Percentiles rank a stretch among this genome's conserved stretches.
phyloP scores from a whole-genome alignment of 2,797 vertebrate species.

The Protonibea diacanthus region DNA sequence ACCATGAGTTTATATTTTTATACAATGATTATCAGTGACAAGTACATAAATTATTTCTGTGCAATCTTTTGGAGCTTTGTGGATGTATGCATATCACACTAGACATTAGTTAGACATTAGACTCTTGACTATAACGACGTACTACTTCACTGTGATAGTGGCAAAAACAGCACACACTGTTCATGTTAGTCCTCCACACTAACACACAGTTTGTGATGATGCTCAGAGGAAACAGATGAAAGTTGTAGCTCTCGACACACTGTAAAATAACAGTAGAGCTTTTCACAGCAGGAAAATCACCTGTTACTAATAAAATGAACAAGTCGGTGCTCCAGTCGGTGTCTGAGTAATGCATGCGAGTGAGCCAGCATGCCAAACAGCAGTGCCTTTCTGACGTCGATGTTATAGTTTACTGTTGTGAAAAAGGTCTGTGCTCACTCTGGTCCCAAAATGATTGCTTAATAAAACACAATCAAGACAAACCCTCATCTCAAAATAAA shows the following conservation, averaged over 20 bases:
- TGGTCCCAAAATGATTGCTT: neutral
- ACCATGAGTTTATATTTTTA: conserved; percentile 41
- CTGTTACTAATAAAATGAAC: neutral
- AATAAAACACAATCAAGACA: too few species aligned
- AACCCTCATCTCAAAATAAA: neutral
- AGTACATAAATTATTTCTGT: neutral
- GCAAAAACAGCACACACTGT: neutral
- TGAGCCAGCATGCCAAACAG: neutral
- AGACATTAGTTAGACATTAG: neutral
- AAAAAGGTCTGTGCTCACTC: neutral
- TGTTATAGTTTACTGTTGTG: neutral
- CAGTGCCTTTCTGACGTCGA: neutral
- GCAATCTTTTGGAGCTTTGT: neutral
- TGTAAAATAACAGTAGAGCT: neutral
- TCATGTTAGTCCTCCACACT: too few species aligned
- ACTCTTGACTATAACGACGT: neutral
- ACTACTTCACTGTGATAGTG: neutral
- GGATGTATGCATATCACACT: neutral
- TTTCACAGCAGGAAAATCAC: neutral
- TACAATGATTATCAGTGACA: neutral
- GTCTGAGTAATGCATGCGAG: neutral
- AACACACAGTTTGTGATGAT: neutral
- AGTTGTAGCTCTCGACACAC: neutral
- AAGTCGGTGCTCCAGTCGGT: too few species aligned
- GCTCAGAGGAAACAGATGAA: neutral